Base-by-base conservation (phyloP, 1,140 invertebrate species). In the Diabrotica virgifera region DNA sequence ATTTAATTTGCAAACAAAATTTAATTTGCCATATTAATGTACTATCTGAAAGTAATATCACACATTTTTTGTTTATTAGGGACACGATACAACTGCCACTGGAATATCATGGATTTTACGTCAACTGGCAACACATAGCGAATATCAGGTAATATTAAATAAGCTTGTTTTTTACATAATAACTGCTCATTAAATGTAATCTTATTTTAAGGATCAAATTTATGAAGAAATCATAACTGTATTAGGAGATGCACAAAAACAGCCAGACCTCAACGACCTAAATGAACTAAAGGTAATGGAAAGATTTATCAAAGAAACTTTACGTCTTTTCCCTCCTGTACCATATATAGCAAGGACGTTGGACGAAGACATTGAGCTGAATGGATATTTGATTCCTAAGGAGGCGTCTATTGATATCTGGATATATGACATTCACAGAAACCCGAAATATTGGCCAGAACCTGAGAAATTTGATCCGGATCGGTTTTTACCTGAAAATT, bases 381-480 rank as follows among this genome's bases (percentile, higher is more conserved):
- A 36, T 13, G 57, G 63, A 6, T 35, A 14, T 14, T 12, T 53
- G 12, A 52, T 65, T 51, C 63, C 63, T 7, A 55, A 52, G 5
- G 37, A 13, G 5, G 0, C 13, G 14, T 14, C 35, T 6, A 24
- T 62, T 10, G 6, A 60, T 52, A 56, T 69, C 37, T 53, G 57
- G 13, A 67, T 74, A 35, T 71, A 69, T 14, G 67, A 67, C 54
- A 52, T 74, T 10, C 72, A 74, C 52, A 66, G 69, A 38, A 64
- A 69, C 46, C 61, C 65, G 8, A 58, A 67, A 59, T 51, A 82
- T 65, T 91, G 83, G 77, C 81, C 87, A 10, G 80, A 90, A 67
- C 89, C 90, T 8, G 80, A 86, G 0, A 74, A 66, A 13, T 92
- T 89, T 72, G 81, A 89, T 79, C 89, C 89, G 0, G 87, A 90